These are phyloP conservation scores for Muntiacus muntjak DNA, from an alignment of 2,113 vertebrate species.

Conservation along the genomic window DNA sequence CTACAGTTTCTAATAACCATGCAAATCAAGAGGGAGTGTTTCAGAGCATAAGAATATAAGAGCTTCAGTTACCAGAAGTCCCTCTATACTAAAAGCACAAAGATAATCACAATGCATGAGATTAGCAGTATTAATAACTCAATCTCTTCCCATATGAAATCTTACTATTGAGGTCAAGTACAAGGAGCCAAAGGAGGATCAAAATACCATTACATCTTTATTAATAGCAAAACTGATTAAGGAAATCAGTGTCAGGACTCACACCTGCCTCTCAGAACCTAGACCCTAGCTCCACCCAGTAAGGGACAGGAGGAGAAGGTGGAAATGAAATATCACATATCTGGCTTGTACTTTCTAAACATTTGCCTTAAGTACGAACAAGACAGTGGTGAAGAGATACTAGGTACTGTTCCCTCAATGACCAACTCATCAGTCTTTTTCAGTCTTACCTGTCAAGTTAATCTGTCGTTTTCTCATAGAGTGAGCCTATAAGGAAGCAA, in stretches of 20 bases:
- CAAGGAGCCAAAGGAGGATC: neutral
- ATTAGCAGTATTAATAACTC: neutral
- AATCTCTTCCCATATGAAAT: neutral
- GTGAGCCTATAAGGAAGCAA: neutral
- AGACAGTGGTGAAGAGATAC: neutral
- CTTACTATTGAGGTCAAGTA: neutral
- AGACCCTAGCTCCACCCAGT: neutral
- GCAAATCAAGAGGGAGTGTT: neutral
- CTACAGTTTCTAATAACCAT: neutral
- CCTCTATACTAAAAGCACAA: neutral
- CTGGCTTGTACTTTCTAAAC: neutral
- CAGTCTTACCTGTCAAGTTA: neutral
- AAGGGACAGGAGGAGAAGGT: neutral
- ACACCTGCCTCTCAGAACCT: neutral
- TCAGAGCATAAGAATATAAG: neutral
- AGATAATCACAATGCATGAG: neutral
- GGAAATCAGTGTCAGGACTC: neutral
- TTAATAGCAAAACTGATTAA: neutral
- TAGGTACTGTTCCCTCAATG: neutral
- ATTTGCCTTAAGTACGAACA: neutral
- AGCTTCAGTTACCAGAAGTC: neutral
- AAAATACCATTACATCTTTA: neutral
- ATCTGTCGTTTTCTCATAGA: neutral
- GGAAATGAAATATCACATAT: neutral
- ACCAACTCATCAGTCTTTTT: neutral